Evolutionary conservation across 2,888 invertebrate genomes (phyloP).

Genomic region (Aleiodes testaceus): DNA sequence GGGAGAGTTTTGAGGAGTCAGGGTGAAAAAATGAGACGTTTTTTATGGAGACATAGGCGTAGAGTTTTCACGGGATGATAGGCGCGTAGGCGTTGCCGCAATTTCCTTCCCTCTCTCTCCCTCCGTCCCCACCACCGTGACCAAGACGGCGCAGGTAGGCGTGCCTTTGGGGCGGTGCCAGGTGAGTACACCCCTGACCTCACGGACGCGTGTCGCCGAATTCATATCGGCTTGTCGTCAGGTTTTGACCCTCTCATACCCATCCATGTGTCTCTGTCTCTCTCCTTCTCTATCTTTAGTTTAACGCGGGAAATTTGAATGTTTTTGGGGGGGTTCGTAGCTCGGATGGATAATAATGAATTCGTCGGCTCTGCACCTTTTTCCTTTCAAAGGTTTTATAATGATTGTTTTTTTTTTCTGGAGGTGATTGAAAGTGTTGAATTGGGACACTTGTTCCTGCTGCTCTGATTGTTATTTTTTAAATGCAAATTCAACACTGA

Average conservation of each 20-base stretch:
- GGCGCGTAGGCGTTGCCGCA: conserved; percentile 67
- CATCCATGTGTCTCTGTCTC: background rate
- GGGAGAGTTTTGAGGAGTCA: no score
- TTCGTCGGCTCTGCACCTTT: conserved; percentile 52
- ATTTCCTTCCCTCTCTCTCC: conserved; percentile 40
- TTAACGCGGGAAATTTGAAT: conserved; percentile 5
- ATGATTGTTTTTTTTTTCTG: conserved; percentile 11
- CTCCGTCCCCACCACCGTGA: background rate
- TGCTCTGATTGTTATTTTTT: conserved; percentile 15
- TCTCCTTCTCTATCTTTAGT: background rate
- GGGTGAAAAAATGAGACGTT: no score
- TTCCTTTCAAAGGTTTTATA: conserved; percentile 8
- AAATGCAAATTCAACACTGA: conserved; percentile 7
- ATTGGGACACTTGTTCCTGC: background rate
- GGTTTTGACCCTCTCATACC: background rate
- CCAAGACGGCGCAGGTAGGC: conserved; percentile 70
- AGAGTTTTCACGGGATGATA: conserved; percentile 43
- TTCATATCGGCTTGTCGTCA: conserved; percentile 51
- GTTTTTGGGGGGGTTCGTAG: background rate
- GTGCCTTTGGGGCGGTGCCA: conserved; percentile 72
- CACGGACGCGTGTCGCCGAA: conserved; percentile 59
- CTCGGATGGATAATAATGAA: conserved; percentile 45
- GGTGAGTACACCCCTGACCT: conserved; percentile 68
- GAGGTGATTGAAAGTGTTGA: background rate
- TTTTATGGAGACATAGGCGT: conserved; percentile 43